Base-by-base conservation (phyloP, 2,888 invertebrate species). In the Limnephilus auricula region DNA sequence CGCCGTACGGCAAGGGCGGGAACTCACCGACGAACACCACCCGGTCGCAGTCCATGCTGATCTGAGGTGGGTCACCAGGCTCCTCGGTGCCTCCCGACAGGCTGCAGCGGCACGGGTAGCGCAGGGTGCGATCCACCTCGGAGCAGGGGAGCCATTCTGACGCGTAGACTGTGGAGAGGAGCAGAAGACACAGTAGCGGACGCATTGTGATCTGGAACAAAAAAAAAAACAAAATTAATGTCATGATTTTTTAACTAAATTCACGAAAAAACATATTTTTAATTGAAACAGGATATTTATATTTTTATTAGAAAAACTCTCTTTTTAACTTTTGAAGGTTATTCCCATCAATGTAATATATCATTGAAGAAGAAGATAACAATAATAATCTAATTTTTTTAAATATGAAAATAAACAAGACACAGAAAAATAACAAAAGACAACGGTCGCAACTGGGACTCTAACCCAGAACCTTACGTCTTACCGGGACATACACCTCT, bases 1-100 rank as follows among this genome's bases (percentile, higher is more conserved):
- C 98, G 85, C 97, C 97, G 94, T 97, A 97, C 1, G 98, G 98
- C 93, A 98, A 95, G 15, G 97, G 96, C 0, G 98, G 97, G 93
- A 97, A 97, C 94, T 98, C 98, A 9, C 97, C 97, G 40, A 97
- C 96, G 94, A 98, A 98, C 45, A 98, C 98, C 37, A 98, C 97
- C 13, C 97, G 95, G 95, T 99, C 98, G 94, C 99, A 99, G 94
- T 98, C 97, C 96, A 98, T 97, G 93, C 97, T 95, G 93, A 98
- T 97, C 90, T 96, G 95, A 86, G 95, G 94, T 79, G 95, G 94
- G 91, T 95, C 95, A 93, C 96, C 96, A 93, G 96, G 96, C 37
- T 96, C 95, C 30, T 95, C 96, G 90, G 96, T 94, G 94, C 97
- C 97, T 94, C 95, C 94, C 94, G 96, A 97, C 90, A 92, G 82